Base-by-base conservation (phyloP, 2,797 vertebrate species). In the Ptychadena robeensis region DNA sequence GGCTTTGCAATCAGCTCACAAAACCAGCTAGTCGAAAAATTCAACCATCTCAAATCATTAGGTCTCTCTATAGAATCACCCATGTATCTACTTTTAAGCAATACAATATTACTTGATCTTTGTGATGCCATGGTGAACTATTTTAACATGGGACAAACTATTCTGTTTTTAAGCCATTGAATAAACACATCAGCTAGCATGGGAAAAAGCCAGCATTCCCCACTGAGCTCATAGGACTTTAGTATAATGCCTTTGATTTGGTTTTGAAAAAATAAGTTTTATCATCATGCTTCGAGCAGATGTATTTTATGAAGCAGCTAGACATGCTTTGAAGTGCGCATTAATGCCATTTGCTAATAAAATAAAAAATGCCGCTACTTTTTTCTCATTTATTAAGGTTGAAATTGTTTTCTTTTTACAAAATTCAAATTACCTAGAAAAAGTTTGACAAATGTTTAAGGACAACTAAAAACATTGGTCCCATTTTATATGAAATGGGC, bases 131-230 rank as follows among this genome's bases (percentile, higher is more conserved):
- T 32, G 68, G 44, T 40, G n/a, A 40, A 14, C 37, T 73, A 73
- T 83, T 73, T 70, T 63, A 59, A 59, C 15, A 67, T 28, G 64
- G n/a, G 32, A 12, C 59, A 38, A 75, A 73, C 75, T 44, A 79
- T 82, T 53, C 48, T 67, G 40, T 44, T 79, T 82, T 86, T 85
- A 63, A 81, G 28, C 85, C 59, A 40, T 65, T 86, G 40, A 65
- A 86, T 35, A 79, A 79, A 78, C 81, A 30, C 32, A 75, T 72
- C 79, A 73, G 82, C 61, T 64, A 87, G 82, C 88, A 64, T 76
- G 83, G 65, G 66, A 67, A 69, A 61, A 70, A 31, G 72, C 65
- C 78, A 80, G 27, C 18, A 48, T 75, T 71, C 59, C 83, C 83
- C 31, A 78, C 78, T 85, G 83, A 76, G 78, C 57, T 64, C 25